These are phyloP conservation scores for Crotophaga sulcirostris DNA, from an alignment of 2,113 vertebrate species.

Conservation along the genomic window DNA sequence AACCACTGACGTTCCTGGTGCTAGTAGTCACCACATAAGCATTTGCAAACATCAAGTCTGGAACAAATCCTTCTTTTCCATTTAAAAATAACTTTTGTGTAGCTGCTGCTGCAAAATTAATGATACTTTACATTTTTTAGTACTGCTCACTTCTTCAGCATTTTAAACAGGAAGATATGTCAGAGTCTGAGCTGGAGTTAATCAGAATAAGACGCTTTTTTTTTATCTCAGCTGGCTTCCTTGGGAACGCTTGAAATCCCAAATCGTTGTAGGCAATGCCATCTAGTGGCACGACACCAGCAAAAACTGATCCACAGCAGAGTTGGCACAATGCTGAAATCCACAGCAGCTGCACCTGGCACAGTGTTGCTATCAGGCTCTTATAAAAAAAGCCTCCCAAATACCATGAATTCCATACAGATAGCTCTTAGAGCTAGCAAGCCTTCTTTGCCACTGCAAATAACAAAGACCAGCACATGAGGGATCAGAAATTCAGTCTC, in stretches of 20 bases:
- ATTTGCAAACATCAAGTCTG: background rate
- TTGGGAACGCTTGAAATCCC: accelerated
- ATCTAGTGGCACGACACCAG: slow-evolving; percentile 54
- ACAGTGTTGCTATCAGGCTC: background rate
- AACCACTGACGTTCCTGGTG: background rate
- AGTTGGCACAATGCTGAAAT: background rate
- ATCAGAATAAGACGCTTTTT: background rate
- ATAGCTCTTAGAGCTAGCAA: background rate
- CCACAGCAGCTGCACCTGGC: background rate
- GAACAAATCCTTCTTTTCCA: background rate
- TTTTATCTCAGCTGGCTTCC: background rate
- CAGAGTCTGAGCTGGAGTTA: background rate
- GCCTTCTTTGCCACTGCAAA: background rate
- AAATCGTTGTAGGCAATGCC: slow-evolving; percentile 31
- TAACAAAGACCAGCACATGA: background rate
- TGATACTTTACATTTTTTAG: background rate
- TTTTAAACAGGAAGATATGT: background rate
- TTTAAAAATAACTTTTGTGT: background rate
- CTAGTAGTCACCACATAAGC: background rate
- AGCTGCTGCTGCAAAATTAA: background rate
- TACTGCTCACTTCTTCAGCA: background rate
- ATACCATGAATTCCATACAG: background rate
- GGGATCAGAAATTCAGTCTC: background rate
- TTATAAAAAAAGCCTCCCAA: background rate
- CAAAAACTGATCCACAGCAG: background rate